Conservation (phyloP, 1,140 invertebrate species). For the Triops longicaudatus region DNA sequence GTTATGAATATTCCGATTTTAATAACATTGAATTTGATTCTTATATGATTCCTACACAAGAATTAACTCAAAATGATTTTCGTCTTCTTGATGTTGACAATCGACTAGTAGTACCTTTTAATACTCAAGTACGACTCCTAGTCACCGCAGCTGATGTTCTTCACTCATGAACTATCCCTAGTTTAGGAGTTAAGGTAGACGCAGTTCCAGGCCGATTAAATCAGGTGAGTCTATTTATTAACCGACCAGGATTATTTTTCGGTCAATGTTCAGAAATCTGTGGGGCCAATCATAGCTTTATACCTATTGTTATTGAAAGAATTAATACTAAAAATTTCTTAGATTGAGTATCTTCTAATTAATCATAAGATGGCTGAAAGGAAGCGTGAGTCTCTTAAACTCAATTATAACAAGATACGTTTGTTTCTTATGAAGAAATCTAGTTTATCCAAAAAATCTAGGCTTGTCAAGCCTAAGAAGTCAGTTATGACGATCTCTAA, state of each 20-base stretch:
- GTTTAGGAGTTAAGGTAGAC: conserved; percentile 55
- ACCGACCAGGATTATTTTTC: conserved; percentile 51
- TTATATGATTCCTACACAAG: conserved; percentile 47
- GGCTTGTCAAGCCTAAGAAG: conserved; percentile 36
- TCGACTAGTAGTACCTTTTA: conserved; percentile 47
- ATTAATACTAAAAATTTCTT: conserved; percentile 46
- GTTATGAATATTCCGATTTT: conserved; percentile 56
- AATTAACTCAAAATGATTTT: conserved; percentile 41
- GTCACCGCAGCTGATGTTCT: conserved; percentile 54
- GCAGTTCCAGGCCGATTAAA: conserved; percentile 57
- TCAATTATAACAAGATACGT: conserved; percentile 42
- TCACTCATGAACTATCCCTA: conserved; percentile 56
- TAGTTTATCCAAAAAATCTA: conserved; percentile 40
- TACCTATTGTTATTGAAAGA: conserved; percentile 59
- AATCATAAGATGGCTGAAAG: conserved; percentile 53
- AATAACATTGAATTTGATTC: conserved; percentile 52
- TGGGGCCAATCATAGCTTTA: conserved; percentile 64
- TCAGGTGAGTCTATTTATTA: conserved; percentile 49
- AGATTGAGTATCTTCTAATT: conserved; percentile 47
- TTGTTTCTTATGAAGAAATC: conserved; percentile 47
- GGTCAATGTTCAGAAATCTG: conserved; percentile 73
- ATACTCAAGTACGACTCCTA: conserved; percentile 49
- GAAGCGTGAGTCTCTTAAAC: conserved; percentile 50
- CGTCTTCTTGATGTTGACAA: conserved; percentile 57
- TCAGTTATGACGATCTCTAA: conserved; percentile 32